Percentiles rank a stretch among this genome's conserved stretches.
phyloP scores from a whole-genome alignment of 2,113 vertebrate species.

The Microtus richardsoni region DNA sequence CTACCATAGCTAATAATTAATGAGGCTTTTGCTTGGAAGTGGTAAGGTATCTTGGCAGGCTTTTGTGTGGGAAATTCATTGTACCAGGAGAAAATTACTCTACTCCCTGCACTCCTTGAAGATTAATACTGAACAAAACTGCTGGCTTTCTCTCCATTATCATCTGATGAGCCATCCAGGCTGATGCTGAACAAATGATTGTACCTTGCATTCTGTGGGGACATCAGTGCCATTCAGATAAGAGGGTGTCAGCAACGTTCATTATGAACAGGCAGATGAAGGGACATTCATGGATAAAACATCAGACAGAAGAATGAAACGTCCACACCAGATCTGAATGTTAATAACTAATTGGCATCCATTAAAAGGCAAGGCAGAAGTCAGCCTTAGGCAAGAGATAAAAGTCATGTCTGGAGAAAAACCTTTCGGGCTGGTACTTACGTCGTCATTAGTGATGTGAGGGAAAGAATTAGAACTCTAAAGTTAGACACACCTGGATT shows the following conservation, averaged over 20 bases:
- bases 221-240: background rate
- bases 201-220: constrained; percentile 16
- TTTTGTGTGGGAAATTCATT: constrained; percentile 22
- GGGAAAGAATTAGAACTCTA: background rate
- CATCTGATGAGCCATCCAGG: constrained; percentile 42
- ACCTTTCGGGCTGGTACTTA: background rate
- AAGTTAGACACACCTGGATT: background rate
- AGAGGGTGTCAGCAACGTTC: background rate
- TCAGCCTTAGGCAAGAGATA: constrained; percentile 53
- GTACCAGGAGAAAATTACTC: constrained; percentile 44
- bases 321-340: background rate
- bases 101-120: background rate
- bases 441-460: background rate
- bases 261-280: constrained; percentile 33
- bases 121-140: constrained; percentile 62
- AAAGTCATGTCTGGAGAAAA: constrained; percentile 43
- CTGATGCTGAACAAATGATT: constrained; percentile 24
- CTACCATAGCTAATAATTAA: constrained; percentile 40
- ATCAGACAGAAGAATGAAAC: constrained; percentile 39
- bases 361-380: constrained; percentile 13
- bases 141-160: constrained; percentile 18
- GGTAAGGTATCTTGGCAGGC: constrained; percentile 41
- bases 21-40: constrained; percentile 43
- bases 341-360: constrained; percentile 39
- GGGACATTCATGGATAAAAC: constrained; percentile 23